phyloP scores from a whole-genome alignment of 2,113 vertebrate genomes.

The Echinops telfairi region DNA sequence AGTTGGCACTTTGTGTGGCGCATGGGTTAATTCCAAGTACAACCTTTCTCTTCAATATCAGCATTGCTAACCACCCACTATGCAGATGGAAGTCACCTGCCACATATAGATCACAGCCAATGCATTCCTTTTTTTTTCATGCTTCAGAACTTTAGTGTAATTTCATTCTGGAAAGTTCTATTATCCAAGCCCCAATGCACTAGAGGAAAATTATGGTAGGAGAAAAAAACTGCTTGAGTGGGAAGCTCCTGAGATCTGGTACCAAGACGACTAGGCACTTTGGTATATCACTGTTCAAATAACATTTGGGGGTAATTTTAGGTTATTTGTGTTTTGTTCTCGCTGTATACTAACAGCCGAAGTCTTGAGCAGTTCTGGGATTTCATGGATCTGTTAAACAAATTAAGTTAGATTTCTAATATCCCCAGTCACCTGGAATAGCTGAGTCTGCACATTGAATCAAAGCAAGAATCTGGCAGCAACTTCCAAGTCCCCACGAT shows the following conservation, averaged over 20 bases:
- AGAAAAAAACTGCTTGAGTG: slow-evolving; percentile 29
- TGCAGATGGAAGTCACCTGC: background rate
- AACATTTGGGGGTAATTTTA: background rate
- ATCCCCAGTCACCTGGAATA: background rate
- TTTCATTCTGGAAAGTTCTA: background rate
- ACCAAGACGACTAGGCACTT: background rate
- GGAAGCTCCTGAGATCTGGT: background rate
- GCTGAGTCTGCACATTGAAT: background rate
- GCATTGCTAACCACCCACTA: background rate
- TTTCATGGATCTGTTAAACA: background rate
- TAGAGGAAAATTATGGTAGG: background rate
- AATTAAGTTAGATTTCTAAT: background rate
- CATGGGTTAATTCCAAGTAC: background rate
- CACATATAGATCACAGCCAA: background rate
- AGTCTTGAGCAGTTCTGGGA: background rate
- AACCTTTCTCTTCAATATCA: background rate
- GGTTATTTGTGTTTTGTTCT: background rate
- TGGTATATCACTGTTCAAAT: background rate
- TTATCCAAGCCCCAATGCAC: background rate
- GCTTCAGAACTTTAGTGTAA: slow-evolving; percentile 45
- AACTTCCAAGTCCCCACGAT: background rate
- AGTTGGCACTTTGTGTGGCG: background rate
- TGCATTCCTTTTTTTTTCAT: slow-evolving; percentile 28
- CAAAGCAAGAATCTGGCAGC: background rate
- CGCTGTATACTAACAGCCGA: background rate